phyloP scores from a whole-genome alignment of 2,888 invertebrate genomes.

The Antitype chi region DNA sequence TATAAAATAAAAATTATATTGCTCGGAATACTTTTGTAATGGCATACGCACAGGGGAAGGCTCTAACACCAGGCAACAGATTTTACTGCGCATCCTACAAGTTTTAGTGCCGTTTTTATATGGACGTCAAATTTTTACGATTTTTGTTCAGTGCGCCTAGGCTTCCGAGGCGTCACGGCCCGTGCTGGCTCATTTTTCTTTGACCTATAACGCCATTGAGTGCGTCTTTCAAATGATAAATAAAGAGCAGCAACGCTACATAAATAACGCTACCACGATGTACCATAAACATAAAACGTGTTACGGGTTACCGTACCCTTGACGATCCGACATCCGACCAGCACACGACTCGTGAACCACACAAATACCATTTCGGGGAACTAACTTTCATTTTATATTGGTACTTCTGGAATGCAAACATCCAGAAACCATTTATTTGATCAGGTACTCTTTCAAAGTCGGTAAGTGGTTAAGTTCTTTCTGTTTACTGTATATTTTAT shows the following conservation, averaged over 20 bases:
- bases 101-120: conserved; percentile 79
- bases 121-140: conserved; percentile 71
- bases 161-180: conserved; percentile 53
- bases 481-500: conserved; percentile 58
- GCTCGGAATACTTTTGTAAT: conserved; percentile 69
- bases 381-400: conserved; percentile 76
- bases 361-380: conserved; percentile 76
- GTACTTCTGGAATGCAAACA: conserved; percentile 73
- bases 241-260: conserved; percentile 73
- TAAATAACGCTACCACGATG: conserved; percentile 75
- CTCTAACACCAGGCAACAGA: conserved; percentile 68
- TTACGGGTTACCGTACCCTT: conserved; percentile 75
- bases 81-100: conserved; percentile 77
- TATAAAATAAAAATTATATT: conserved; percentile 70
- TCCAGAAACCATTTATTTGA: conserved; percentile 73
- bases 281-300: conserved; percentile 81
- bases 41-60: conserved; percentile 42
- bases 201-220: conserved; percentile 66
- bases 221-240: conserved; percentile 69
- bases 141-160: conserved; percentile 66
- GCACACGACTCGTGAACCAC: conserved; percentile 64
- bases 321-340: conserved; percentile 69
- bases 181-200: conserved; percentile 60
- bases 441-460: conserved; percentile 63
- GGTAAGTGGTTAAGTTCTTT: conserved; percentile 38